Conservation (phyloP, 2,797 vertebrate species). For the Vultur gryphus region DNA sequence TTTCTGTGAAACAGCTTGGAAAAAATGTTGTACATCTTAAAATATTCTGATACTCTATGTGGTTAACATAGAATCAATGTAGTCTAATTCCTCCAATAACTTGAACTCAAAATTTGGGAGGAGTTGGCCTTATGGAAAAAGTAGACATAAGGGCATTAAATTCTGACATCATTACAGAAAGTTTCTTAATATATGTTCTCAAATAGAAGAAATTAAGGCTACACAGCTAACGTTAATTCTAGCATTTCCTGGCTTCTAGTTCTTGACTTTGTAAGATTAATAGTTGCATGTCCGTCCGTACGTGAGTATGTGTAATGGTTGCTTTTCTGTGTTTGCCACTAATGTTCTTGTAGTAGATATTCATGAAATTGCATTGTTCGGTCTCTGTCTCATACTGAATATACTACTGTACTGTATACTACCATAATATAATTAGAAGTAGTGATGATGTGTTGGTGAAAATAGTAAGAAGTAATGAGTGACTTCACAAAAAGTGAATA, state of each 20-base stretch:
- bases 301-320: background rate
- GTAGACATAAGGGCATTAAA: background rate
- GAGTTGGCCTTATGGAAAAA: background rate
- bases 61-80: background rate
- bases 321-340: background rate
- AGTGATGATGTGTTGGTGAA: background rate
- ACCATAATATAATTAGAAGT: background rate
- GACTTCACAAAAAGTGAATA: background rate
- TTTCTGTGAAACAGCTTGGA: background rate
- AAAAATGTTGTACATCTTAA: background rate
- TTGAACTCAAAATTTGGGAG: background rate
- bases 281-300: background rate
- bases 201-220: background rate
- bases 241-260: background rate
- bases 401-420: too few relatives aligned
- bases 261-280: background rate
- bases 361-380: background rate
- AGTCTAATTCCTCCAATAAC: background rate
- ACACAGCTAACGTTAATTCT: background rate
- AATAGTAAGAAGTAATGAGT: background rate
- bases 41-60: background rate
- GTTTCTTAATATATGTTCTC: background rate
- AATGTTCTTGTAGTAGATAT: background rate
- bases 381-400: background rate
- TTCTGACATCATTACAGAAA: background rate